These are phyloP conservation scores for Scomber scombrus DNA, from an alignment of 2,113 vertebrate species.

Conservation along the genomic window DNA sequence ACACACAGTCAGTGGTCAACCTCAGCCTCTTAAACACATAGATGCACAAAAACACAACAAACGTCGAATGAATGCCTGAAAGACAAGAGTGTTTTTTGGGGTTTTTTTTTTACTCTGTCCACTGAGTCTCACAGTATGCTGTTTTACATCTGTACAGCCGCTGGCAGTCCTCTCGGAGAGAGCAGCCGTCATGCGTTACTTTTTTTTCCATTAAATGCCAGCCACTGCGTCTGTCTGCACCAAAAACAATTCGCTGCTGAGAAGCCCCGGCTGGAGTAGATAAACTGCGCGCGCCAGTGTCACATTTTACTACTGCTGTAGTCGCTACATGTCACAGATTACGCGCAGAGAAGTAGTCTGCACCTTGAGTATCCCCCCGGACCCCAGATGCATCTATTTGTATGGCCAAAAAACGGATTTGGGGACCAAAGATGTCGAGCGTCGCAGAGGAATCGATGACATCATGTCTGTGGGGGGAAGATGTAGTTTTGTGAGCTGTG, in stretches of 20 bases:
- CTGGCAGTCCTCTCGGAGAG: constrained; percentile 45
- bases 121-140: constrained; percentile 26
- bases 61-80: constrained; percentile 2
- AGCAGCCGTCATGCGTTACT: constrained; percentile 67
- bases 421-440: constrained; percentile 46
- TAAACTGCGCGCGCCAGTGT: constrained; percentile 42
- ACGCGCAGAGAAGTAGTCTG: constrained; percentile 34
- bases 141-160: constrained; percentile 50
- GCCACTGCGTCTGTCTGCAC: constrained; percentile 83
- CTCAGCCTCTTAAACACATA: neutral
- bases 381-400: constrained; percentile 26
- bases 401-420: constrained; percentile 17
- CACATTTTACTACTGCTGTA: constrained; percentile 59
- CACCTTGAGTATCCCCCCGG: constrained; percentile 31
- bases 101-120: constrained; percentile 25
- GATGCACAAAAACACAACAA: constrained; percentile 8
- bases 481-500: constrained; percentile 67
- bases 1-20: constrained; percentile 16
- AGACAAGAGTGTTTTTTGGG: no score
- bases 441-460: constrained; percentile 81
- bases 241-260: constrained; percentile 69
- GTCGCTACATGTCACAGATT: constrained; percentile 58
- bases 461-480: constrained; percentile 80
- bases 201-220: constrained; percentile 68
- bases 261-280: constrained; percentile 33